Percentiles rank a stretch among this genome's conserved stretches.
phyloP scores from a whole-genome alignment of 2,797 vertebrate genomes.

The Paguma larvata region DNA sequence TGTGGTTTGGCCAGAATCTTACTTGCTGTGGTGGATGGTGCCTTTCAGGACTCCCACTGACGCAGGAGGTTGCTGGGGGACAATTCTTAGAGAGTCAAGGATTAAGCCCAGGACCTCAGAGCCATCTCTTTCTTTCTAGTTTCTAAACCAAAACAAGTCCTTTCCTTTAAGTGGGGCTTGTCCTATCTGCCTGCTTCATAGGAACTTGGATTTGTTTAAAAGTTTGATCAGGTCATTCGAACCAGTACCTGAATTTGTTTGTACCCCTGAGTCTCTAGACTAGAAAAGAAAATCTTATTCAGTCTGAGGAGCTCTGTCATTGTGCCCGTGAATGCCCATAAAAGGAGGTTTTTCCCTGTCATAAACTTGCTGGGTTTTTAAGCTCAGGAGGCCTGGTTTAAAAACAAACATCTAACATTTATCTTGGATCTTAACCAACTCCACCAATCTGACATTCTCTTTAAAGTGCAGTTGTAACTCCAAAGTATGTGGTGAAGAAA shows the following conservation, averaged over 20 bases:
- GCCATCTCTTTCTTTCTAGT: neutral
- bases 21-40: neutral
- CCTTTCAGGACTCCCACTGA: neutral
- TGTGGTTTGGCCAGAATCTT: constrained; percentile 42
- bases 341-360: constrained; percentile 51
- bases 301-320: neutral
- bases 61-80: neutral
- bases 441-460: constrained; percentile 70
- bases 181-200: neutral
- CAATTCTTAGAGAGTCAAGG: neutral
- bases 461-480: constrained; percentile 66
- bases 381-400: constrained; percentile 64
- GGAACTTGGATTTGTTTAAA: constrained; percentile 21
- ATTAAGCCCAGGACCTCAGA: neutral
- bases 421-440: constrained; percentile 75
- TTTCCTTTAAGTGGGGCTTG: neutral
- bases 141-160: neutral
- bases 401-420: constrained; percentile 82
- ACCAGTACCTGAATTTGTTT: neutral
- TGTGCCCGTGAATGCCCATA: neutral
- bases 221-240: neutral
- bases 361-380: neutral
- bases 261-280: neutral
- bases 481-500: constrained; percentile 62
- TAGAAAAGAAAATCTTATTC: neutral